Evolutionary conservation across 2,113 vertebrate species (phyloP), one percentile per base, ranked within the genome.

Genomic region (Silurus meridionalis): DNA sequence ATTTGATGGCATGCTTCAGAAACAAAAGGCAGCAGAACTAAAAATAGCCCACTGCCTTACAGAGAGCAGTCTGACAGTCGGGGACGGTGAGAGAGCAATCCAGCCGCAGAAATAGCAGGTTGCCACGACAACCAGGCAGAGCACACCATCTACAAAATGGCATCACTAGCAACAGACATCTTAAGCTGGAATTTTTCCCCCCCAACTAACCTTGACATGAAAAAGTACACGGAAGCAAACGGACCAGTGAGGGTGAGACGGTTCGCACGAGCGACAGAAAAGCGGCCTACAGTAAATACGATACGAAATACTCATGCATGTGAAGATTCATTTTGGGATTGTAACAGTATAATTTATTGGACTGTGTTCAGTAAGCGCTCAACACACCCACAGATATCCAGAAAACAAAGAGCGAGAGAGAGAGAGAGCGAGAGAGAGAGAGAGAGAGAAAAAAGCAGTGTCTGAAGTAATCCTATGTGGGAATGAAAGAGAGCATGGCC

Each of bases 401-500:
- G 11, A 78, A 78, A 57, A 7, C 1, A 28, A 53, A 75, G 23
- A 66, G 63, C 25, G 21, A 77, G 10, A 53, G 63, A 66, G 63
- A 66, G 63, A 66, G 63, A 66, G 23, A 66, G 63, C 25, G 63
- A 66, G 63, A 66, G 63, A 66, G 63, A 66, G 23, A 66, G 23
- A 66, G 23, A 66, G 86, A 82, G 15, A 37, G 19, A 83, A 83
- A 91, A 85, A 88, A 37, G 84, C 87, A 77, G 3, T 85, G 92
- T 94, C 92, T 93, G 94, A 95, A 95, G 94, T 92, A 93, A 92
- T 95, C 88, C 90, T 91, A 90, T 91, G 93, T 90, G 87, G 92
- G 91, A 91, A 89, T 90, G 86, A 87, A 86, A 84, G 87, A 91
- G 86, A 91, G 90, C 93, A 82, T 87, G 88, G 92, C 90, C 84